phyloP scores from a whole-genome alignment of 2,797 vertebrate genomes.

The Varecia variegata region DNA sequence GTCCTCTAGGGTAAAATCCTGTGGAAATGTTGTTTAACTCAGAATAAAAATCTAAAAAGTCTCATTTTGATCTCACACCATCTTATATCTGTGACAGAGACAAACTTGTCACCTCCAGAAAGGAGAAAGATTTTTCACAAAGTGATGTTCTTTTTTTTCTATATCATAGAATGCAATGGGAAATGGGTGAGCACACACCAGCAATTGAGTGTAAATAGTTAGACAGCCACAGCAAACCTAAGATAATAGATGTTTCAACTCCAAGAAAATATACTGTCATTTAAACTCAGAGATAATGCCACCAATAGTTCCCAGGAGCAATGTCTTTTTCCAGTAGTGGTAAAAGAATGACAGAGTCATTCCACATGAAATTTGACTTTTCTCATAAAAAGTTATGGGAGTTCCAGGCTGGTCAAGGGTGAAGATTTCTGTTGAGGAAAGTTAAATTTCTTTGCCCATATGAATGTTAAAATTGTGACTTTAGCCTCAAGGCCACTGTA shows the following conservation, averaged over 20 bases:
- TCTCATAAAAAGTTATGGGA: neutral
- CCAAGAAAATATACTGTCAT: conserved; percentile 37
- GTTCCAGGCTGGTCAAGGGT: neutral
- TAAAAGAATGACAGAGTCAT: neutral
- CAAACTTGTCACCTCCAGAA: conserved; percentile 36
- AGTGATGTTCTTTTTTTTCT: neutral
- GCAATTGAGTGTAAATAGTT: conserved; percentile 47
- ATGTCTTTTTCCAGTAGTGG: neutral
- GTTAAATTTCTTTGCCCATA: neutral
- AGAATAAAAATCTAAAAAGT: neutral
- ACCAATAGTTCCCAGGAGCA: neutral
- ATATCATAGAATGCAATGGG: neutral
- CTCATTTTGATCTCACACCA: conserved; percentile 45
- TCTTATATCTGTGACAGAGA: conserved; percentile 54
- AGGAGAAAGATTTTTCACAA: neutral
- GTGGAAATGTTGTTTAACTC: neutral
- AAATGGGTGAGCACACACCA: conserved; percentile 3
- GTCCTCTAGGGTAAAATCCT: neutral
- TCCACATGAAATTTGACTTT: neutral
- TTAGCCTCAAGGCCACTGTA: neutral
- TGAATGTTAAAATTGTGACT: neutral
- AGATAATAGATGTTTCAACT: conserved; percentile 43
- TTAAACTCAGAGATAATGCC: neutral
- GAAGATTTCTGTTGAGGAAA: neutral
- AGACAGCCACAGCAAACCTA: neutral